phyloP scores from a whole-genome alignment of 1,140 invertebrate species.

The Rhizoglyphus robini region DNA sequence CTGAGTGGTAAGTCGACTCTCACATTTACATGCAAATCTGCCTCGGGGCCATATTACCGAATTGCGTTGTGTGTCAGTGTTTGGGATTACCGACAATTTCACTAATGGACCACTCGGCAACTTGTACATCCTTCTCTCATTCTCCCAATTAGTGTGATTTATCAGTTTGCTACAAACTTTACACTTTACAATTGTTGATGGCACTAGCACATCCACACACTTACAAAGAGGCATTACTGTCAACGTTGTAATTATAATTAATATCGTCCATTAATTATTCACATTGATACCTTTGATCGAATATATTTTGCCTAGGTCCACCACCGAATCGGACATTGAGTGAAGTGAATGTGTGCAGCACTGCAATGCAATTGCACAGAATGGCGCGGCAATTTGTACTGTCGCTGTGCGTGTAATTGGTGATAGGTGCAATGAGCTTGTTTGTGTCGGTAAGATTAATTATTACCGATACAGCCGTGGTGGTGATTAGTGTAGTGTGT shows the following conservation, averaged over 20 bases:
- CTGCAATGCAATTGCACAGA: too few species aligned
- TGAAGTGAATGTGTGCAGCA: too few species aligned
- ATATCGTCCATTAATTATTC: neutral
- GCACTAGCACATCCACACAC: neutral
- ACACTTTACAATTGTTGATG: neutral
- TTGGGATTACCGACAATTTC: neutral
- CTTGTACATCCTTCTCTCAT: neutral
- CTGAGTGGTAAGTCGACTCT: too few species aligned
- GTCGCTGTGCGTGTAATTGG: neutral
- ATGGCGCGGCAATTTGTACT: neutral
- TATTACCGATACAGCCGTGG: neutral
- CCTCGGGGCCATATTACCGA: too few species aligned
- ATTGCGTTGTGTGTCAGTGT: neutral
- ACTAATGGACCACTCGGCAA: neutral
- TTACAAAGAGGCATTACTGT: neutral
- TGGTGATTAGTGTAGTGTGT: conserved; percentile 3
- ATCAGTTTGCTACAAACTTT: neutral
- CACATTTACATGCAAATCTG: too few species aligned
- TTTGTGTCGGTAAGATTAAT: conserved; percentile 3
- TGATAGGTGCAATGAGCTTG: neutral
- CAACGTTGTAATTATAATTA: conserved; percentile 1
- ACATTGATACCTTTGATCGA: neutral
- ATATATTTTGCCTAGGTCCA: too few species aligned
- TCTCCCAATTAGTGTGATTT: neutral
- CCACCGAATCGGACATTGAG: too few species aligned